phyloP scores from a whole-genome alignment of 53 echinoderm and acorn worm genomes.

The Patiria pectinifera region DNA sequence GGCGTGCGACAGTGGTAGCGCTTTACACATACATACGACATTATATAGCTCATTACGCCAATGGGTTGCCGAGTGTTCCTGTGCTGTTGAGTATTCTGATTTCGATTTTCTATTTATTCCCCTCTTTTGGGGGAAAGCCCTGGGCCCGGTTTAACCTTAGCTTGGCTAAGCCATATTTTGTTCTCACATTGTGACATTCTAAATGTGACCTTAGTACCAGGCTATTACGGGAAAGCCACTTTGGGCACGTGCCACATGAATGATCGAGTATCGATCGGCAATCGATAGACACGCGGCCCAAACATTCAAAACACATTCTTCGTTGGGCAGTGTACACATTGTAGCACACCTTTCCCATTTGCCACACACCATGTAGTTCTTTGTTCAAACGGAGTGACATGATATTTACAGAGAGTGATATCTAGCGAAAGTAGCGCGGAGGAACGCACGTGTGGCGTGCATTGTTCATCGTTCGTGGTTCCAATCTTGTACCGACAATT shows the following conservation, averaged over 20 bases:
- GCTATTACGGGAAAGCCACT: slow-evolving; percentile 3
- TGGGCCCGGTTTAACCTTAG: background rate
- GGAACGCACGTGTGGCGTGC: background rate
- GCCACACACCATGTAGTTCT: background rate
- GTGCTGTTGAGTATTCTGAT: slow-evolving; percentile 6
- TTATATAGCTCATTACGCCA: background rate
- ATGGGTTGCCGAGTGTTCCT: slow-evolving; percentile 23
- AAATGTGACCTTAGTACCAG: background rate
- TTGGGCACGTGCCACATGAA: slow-evolving; percentile 38
- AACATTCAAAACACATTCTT: background rate
- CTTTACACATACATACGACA: background rate
- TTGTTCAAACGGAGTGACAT: slow-evolving; percentile 3
- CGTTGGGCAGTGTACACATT: background rate
- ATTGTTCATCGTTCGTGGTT: background rate
- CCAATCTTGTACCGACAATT: background rate
- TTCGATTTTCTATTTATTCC: slow-evolving; percentile 32
- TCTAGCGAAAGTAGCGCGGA: background rate
- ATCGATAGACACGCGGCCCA: slow-evolving; percentile 25
- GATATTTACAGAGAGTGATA: background rate
- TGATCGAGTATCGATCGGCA: slow-evolving; percentile 19
- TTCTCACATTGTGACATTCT: background rate
- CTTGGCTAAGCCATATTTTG: background rate
- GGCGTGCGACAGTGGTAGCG: background rate
- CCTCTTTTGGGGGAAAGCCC: background rate
- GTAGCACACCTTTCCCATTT: background rate